Evolutionary conservation across 2,888 invertebrate genomes (phyloP), one percentile per base, ranked within the genome.

Genomic region (Tachina fera): DNA sequence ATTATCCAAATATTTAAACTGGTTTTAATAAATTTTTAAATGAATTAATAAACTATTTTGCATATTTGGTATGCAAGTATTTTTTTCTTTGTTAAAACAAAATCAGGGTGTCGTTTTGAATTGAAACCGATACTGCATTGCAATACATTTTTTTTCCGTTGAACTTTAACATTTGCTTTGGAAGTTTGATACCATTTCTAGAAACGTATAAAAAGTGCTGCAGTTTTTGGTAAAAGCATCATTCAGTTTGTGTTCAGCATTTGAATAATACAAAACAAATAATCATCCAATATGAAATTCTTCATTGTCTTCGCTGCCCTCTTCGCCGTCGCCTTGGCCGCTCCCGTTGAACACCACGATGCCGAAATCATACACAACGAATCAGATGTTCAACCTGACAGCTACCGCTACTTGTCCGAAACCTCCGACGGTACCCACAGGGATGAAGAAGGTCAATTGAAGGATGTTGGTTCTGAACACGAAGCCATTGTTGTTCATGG

Each of bases 351-450:
- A 53, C 74, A 61, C n/a, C 71, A 67, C 19, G 86, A 88, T 67
- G 89, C 88, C 11, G 87, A 88, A 72, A 88, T 89, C 16, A 74
- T 90, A 9, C 67, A 58, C 14, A 51, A 45, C 3, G 87, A 83
- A 9, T 76, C 85, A 9, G 84, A 83, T 68, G 87, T 88, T 4
- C 31, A 75, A 49, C 85, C 87, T 11, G 88, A 88, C 19, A 41
- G 76, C 19, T 88, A 70, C 77, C 56, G 53, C 5, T 83, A 22
- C 70, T 82, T 85, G 51, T 43, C 74, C 47, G 89, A 89, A 84
- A 94, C 93, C 89, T 93, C 92, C 76, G 94, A 94, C 88, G 94
- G 94, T 9, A 91, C 92, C 5, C 92, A 90, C 45, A 93, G 93
- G 9, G 91, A 92, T 22, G 94, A 94, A 89, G 89, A 92, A 58